Conservation (phyloP, 2,113 vertebrate genomes). For the Tachycineta bicolor region DNA sequence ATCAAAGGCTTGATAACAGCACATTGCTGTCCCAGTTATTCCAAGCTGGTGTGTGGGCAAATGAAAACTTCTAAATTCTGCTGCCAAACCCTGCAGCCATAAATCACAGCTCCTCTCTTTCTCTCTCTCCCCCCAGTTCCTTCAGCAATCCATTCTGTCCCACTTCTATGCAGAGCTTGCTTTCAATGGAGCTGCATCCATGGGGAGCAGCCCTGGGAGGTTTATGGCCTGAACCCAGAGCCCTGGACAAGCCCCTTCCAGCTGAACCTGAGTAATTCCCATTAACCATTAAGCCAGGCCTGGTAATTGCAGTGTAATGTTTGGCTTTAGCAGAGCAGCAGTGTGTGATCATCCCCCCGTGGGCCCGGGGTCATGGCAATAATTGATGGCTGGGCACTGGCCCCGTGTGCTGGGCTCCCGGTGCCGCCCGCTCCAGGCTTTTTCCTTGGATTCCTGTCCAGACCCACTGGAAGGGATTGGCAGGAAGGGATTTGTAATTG, state of each 20-base stretch:
- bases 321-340: conserved; percentile 46
- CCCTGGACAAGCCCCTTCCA: neutral
- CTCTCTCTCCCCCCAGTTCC: neutral
- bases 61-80: neutral
- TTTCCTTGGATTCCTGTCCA: neutral
- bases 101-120: neutral
- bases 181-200: neutral
- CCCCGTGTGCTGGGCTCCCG: neutral
- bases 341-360: conserved; percentile 30
- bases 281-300: conserved; percentile 59
- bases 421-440: neutral
- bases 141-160: neutral
- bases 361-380: conserved; percentile 28
- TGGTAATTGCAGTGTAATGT: conserved; percentile 58
- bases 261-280: conserved; percentile 27
- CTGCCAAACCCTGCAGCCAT: neutral
- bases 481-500: neutral
- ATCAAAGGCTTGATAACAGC: neutral
- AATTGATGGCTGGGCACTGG: conserved; percentile 8
- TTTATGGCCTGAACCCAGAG: conserved; percentile 10
- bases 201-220: neutral
- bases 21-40: neutral
- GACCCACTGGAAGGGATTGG: neutral
- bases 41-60: neutral
- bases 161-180: neutral